Percentiles rank a stretch among this genome's conserved stretches.
Conservation (phyloP, 53 echinoderm and acorn worm species). For the Zoroaster sp. region DNA sequence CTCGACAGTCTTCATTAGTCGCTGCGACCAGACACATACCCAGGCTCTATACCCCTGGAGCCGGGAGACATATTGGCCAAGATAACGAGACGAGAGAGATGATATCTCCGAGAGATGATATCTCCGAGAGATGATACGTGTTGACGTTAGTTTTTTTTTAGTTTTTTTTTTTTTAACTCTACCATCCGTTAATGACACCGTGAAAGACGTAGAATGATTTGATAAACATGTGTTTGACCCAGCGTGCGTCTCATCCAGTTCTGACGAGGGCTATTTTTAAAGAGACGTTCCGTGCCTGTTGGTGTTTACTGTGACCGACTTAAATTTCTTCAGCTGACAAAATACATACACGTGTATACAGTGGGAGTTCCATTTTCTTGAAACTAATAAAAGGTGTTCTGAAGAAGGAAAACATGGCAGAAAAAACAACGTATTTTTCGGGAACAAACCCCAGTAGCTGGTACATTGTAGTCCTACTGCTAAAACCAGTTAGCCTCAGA, state of each 20-base stretch:
- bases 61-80: background rate
- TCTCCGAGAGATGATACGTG: background rate
- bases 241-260: background rate
- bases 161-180: no score
- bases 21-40: background rate
- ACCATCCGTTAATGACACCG: background rate
- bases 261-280: background rate
- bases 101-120: no score
- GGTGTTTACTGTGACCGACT: background rate
- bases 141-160: background rate
- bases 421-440: background rate
- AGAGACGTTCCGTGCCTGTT: background rate
- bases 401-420: background rate
- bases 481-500: no score
- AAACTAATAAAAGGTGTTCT: no score
- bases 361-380: no score
- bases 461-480: no score
- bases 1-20: background rate
- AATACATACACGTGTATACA: background rate
- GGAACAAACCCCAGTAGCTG: no score
- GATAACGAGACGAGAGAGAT: background rate
- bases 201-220: constrained; percentile 24
- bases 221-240: constrained; percentile 9
- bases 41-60: background rate
- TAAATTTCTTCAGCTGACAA: background rate